Evolutionary conservation across 2,888 invertebrate genomes (phyloP), one percentile per base, ranked within the genome.

Genomic region (Hypselothyrea guttata): DNA sequence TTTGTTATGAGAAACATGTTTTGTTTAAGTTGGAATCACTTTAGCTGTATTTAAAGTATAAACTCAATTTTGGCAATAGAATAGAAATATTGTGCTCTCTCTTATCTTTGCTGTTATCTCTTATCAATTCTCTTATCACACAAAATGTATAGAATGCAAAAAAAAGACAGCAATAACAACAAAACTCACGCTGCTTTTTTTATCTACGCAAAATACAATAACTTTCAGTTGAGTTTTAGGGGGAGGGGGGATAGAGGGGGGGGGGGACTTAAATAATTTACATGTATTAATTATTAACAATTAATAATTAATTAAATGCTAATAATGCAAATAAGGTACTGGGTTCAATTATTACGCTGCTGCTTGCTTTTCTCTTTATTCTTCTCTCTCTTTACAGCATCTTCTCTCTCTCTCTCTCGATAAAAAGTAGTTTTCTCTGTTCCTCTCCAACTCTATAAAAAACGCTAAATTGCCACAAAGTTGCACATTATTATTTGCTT

Each of bases 261-360:
- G 16, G 47, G 46, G 27, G 53, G 35, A 28, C 78, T 84, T 78
- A 78, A 78, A 78, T 78, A 77, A 78, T 84, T 78, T 78, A 81
- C 82, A 78, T 81, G 74, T 79, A 83, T 79, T 71, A 77, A 70
- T 70, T 41, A 54, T 84, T 81, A 78, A 78, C 78, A 78, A 84
- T 84, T 84, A 81, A 78, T 81, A n/a, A n/a, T n/a, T n/a, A n/a
- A 74, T 76, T 84, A 81, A 77, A 78, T 77, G 84, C 84, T 83
- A 79, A 78, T 73, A 79, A 83, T 75, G 86, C 86, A 88, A 88
- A 88, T 87, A 87, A 87, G 87, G 87, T 87, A 87, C 87, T 87
- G 87, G 87, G 88, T 88, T 87, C 75, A 87, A 79, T 79, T 63
- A 75, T 71, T 71, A 48, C 62, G 55, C 46, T 47, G 45, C 35